These are phyloP conservation scores for Odocoileus hemionus DNA, from an alignment of 2,113 vertebrate species.

Conservation along the genomic window DNA sequence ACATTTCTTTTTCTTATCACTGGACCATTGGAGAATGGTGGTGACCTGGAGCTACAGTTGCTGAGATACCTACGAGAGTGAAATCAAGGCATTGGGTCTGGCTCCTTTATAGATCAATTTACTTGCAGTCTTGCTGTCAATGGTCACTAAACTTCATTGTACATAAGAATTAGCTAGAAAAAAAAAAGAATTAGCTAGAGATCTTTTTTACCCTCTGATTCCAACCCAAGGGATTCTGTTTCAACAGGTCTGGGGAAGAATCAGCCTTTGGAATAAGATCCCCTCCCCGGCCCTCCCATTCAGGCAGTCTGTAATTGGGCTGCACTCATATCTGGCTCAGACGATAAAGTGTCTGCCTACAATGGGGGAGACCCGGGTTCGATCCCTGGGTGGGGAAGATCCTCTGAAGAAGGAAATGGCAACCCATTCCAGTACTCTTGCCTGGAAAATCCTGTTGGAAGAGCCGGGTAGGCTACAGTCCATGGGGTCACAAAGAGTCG, in stretches of 20 bases:
- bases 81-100: neutral
- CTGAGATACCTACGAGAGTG: neutral
- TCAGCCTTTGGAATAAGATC: neutral
- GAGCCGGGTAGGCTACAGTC: too few relatives aligned
- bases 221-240: neutral
- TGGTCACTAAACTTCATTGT: neutral
- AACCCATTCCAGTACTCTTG: too few relatives aligned
- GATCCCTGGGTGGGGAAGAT: too few relatives aligned
- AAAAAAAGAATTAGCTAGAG: neutral
- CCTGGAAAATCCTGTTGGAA: too few relatives aligned
- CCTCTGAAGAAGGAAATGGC: too few relatives aligned
- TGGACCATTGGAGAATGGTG: neutral
- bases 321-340: neutral
- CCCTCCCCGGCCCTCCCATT: rapidly evolving
- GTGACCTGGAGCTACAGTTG: neutral
- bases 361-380: too few relatives aligned
- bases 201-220: neutral
- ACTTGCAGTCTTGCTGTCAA: neutral
- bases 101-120: neutral
- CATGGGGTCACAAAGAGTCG: too few relatives aligned
- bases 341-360: too few relatives aligned
- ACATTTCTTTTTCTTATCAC: neutral
- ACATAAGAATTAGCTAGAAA: neutral
- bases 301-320: neutral
- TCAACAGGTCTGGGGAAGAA: neutral